Conservation (phyloP, 2,888 invertebrate species). For the Amorpha juglandis region DNA sequence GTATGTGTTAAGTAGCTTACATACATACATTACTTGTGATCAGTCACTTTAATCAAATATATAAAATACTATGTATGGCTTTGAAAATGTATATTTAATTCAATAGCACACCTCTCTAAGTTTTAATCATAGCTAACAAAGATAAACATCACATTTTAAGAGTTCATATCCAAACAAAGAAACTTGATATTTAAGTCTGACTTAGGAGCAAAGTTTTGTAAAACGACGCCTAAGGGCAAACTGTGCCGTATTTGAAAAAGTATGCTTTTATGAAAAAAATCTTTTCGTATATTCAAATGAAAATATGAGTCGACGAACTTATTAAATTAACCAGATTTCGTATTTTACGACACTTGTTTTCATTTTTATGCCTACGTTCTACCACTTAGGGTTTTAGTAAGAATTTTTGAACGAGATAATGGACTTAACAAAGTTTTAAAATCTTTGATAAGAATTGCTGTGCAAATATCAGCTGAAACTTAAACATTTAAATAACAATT, state of each 20-base stretch:
- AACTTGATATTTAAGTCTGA: constrained; percentile 19
- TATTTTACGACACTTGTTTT: neutral
- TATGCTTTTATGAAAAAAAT: constrained; percentile 17
- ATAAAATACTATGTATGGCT: too few relatives aligned
- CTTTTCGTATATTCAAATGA: neutral
- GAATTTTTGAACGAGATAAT: too few relatives aligned
- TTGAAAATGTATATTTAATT: too few relatives aligned
- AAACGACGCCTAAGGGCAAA: constrained; percentile 20
- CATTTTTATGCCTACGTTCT: neutral
- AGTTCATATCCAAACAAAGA: constrained; percentile 16
- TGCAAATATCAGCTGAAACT: too few relatives aligned
- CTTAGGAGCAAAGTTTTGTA: constrained; percentile 20
- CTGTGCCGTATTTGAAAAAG: constrained; percentile 16
- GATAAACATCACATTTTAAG: constrained; percentile 18
- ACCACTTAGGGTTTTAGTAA: neutral
- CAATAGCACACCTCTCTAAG: neutral
- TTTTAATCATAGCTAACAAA: constrained; percentile 5
- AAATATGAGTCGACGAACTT: neutral
- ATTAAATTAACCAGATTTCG: neutral
- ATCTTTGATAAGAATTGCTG: too few relatives aligned
- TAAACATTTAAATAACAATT: neutral
- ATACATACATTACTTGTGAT: too few relatives aligned
- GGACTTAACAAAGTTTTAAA: too few relatives aligned
- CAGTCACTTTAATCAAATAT: too few relatives aligned
- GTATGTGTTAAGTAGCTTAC: too few relatives aligned